A percentile compares a stretch with the other conserved stretches of the same genome.
Evolutionary conservation across 2,888 invertebrate species (phyloP).

Genomic region (Podabrus alpinus): DNA sequence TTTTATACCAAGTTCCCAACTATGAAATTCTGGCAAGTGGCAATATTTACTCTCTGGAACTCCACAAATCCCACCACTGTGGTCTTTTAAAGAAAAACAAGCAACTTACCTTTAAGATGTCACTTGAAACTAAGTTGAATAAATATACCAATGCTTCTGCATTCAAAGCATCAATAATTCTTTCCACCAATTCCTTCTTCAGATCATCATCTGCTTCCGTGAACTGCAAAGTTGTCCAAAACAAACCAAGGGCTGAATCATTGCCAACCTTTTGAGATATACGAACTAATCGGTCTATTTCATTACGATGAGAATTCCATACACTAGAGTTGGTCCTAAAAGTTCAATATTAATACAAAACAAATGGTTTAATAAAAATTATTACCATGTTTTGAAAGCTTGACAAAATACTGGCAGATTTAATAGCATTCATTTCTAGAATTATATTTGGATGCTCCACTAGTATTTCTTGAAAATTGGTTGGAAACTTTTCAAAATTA

Average conservation of each 20-base stretch:
- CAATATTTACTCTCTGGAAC: too few relatives aligned
- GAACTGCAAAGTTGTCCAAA: constrained; percentile 43
- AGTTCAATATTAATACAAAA: background rate
- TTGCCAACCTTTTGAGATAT: constrained; percentile 30
- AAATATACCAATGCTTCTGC: background rate
- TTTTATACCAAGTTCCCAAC: too few relatives aligned
- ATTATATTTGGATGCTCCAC: background rate
- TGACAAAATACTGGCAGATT: constrained; percentile 62
- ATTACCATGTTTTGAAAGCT: constrained; percentile 53
- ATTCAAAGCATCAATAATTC: background rate
- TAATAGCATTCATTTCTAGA: constrained; percentile 62
- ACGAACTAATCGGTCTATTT: constrained; percentile 34
- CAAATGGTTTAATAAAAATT: background rate
- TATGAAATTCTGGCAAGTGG: too few relatives aligned
- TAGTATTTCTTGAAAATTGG: constrained; percentile 54
- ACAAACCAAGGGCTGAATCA: constrained; percentile 39
- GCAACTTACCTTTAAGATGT: background rate
- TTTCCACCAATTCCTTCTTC: background rate
- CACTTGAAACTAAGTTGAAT: background rate
- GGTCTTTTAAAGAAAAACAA: background rate
- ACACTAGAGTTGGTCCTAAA: constrained; percentile 37
- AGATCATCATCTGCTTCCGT: constrained; percentile 11
- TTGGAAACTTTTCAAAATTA: constrained; percentile 65
- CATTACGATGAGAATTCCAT: constrained; percentile 31
- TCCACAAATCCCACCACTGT: too few relatives aligned